phyloP scores from a whole-genome alignment of 2,797 vertebrate species.

The Loris lydekkerianus region DNA sequence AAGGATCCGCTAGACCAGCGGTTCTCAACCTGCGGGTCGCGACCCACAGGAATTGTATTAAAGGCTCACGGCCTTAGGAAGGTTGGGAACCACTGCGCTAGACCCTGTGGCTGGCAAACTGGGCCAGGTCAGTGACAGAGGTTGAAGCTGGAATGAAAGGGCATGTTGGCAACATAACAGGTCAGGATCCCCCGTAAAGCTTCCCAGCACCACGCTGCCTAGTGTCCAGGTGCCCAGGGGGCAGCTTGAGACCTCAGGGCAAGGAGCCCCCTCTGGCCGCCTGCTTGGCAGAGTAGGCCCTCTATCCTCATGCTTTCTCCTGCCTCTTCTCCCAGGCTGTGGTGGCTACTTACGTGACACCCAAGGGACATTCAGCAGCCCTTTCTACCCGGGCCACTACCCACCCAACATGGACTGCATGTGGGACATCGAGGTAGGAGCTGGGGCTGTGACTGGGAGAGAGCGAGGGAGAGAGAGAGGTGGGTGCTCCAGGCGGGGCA shows the following conservation, averaged over 20 bases:
- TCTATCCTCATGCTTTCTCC: not conserved
- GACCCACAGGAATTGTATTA: too few relatives aligned
- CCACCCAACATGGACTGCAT: slow-evolving; percentile 90
- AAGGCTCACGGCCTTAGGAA: too few relatives aligned
- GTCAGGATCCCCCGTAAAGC: not conserved
- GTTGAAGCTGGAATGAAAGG: not conserved
- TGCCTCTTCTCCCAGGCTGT: slow-evolving; percentile 87
- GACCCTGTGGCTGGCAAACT: not conserved
- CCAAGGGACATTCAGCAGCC: slow-evolving; percentile 91
- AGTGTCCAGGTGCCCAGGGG: not conserved
- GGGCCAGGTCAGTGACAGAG: not conserved
- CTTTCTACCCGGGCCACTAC: slow-evolving; percentile 95
- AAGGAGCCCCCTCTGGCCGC: fast-evolving
- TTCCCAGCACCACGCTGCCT: not conserved
- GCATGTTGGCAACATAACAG: not conserved
- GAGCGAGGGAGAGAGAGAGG: too few relatives aligned
- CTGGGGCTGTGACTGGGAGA: not conserved
- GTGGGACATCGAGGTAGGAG: slow-evolving; percentile 94
- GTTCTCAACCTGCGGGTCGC: too few relatives aligned
- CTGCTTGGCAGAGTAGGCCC: fast-evolving
- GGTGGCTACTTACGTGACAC: slow-evolving; percentile 87
- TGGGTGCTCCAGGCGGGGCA: fast-evolving
- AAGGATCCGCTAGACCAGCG: not conserved
- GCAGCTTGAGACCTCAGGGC: not conserved
- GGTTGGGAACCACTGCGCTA: too few relatives aligned